Percentiles rank a stretch among this genome's conserved stretches.
phyloP scores from a whole-genome alignment of 2,888 invertebrate species.

The Pseudococcus viburni region DNA sequence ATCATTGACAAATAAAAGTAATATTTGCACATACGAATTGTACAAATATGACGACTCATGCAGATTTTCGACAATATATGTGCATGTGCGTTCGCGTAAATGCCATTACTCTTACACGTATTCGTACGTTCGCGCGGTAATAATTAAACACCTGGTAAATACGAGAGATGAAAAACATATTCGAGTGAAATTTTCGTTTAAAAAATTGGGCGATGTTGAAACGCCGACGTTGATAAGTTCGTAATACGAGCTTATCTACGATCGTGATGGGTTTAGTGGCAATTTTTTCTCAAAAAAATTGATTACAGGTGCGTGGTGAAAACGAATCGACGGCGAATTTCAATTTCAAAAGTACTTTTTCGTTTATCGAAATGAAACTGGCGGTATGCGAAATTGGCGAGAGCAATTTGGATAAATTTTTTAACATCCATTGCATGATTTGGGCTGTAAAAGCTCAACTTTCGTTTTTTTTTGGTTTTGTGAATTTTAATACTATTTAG shows the following conservation, averaged over 20 bases:
- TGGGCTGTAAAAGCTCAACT: too few species aligned
- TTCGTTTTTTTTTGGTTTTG: too few species aligned
- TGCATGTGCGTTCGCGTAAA: neutral
- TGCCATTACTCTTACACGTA: conserved; percentile 2
- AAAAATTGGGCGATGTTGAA: neutral
- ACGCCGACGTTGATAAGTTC: neutral
- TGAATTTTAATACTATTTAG: too few species aligned
- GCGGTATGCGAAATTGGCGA: too few species aligned
- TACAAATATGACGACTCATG: neutral
- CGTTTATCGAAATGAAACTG: too few species aligned
- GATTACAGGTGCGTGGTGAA: too few species aligned
- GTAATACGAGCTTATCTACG: neutral
- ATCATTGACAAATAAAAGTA: conserved; percentile 21
- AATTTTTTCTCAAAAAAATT: neutral
- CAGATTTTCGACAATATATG: neutral
- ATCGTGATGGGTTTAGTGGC: neutral
- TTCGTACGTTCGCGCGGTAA: neutral
- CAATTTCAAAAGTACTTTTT: too few species aligned
- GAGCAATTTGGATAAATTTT: too few species aligned
- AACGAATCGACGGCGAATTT: too few species aligned
- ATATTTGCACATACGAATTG: conserved; percentile 16
- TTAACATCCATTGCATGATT: too few species aligned
- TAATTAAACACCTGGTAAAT: conserved; percentile 31
- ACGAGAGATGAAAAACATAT: neutral
- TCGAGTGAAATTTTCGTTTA: neutral